Percentiles rank a stretch among this genome's conserved stretches.
Conservation (phyloP, 1,140 invertebrate genomes). For the Melipona quadrifasciata region DNA sequence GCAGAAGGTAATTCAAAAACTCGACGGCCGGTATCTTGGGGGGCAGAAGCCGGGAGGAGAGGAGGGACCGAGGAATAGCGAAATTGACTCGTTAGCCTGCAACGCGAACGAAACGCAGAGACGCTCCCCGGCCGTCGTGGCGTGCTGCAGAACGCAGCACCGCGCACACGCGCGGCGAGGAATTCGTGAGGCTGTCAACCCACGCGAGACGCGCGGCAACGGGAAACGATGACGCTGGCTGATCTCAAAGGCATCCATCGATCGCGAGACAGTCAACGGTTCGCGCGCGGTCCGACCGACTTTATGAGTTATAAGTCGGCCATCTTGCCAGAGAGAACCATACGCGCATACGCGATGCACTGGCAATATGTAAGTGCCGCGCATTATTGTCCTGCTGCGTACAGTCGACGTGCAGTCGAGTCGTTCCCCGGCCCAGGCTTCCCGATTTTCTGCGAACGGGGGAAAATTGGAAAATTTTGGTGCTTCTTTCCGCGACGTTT, state of each 20-base stretch:
- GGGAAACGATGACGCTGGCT: slow-evolving; percentile 66
- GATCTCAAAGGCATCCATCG: slow-evolving; percentile 75
- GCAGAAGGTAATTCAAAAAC: slow-evolving; percentile 38
- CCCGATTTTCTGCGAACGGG: neutral
- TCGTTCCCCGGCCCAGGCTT: too few relatives aligned
- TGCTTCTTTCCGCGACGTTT: neutral
- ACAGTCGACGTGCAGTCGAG: too few relatives aligned
- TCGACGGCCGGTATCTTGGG: neutral
- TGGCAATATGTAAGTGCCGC: slow-evolving; percentile 77
- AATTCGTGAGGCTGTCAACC: slow-evolving; percentile 65
- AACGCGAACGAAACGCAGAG: neutral
- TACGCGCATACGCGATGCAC: slow-evolving; percentile 73
- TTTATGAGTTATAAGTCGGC: slow-evolving; percentile 81
- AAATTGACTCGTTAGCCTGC: slow-evolving; percentile 49
- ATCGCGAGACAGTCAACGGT: slow-evolving; percentile 72
- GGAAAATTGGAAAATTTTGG: neutral
- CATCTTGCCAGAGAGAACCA: slow-evolving; percentile 77
- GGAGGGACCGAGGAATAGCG: slow-evolving; percentile 6
- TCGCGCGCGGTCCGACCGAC: slow-evolving; percentile 71
- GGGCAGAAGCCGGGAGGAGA: neutral
- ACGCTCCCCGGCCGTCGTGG: too few relatives aligned
- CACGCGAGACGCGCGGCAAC: slow-evolving; percentile 58
- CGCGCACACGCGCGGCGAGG: slow-evolving; percentile 3
- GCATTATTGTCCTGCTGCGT: too few relatives aligned
- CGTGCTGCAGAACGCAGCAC: too few relatives aligned